Base-by-base conservation (phyloP, 2,113 vertebrate species). In the Petaurus breviceps region DNA sequence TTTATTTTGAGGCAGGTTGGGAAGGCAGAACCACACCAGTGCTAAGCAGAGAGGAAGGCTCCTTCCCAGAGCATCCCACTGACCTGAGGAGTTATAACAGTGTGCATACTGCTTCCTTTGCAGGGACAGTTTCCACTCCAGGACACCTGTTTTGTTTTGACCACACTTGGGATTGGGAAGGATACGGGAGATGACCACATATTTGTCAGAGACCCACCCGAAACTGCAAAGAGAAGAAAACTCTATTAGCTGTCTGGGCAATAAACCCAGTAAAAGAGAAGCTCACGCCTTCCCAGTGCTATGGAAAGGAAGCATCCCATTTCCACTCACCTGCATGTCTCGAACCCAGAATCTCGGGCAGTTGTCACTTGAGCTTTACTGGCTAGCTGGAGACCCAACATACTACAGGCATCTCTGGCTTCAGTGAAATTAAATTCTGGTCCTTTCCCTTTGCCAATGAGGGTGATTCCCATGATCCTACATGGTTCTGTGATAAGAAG, bases 61-160 rank as follows among this genome's bases (percentile, higher is more conserved):
- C 3, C 2, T 16, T 3, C 7, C 19, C 7, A 43, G 68, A 43
- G 31, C 31, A n/a, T 94, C 50, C 95, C 91, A 97, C 98, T 97
- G 97, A 99, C 99, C 99, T 98, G 99, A 99, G 97, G 98, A 98
- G 97, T 99, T 99, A 97, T 99, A 98, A 97, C 99, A 99, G 97
- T 99, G 99, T 92, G 98, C 98, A 95, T 97, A 98, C 94, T 98
- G 99, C 23, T 16, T 52, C 0, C 2, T 8, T 0, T 0, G 94
- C 7, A 51, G 49, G 0, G 1, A 0, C 0, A 93, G 93, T 31
- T 98, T 89, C 99, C 99, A 99, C 10, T 0, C 1, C 53, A 98
- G 93, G 94, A 99, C 92, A 8, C 99, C 99, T 0, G 55, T 94
- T 0, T 97, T 96, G 43, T 99, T 99, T 90, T 95, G 61, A 52